phyloP scores from a whole-genome alignment of 2,797 vertebrate species.

The Toxotes lorentzi region DNA sequence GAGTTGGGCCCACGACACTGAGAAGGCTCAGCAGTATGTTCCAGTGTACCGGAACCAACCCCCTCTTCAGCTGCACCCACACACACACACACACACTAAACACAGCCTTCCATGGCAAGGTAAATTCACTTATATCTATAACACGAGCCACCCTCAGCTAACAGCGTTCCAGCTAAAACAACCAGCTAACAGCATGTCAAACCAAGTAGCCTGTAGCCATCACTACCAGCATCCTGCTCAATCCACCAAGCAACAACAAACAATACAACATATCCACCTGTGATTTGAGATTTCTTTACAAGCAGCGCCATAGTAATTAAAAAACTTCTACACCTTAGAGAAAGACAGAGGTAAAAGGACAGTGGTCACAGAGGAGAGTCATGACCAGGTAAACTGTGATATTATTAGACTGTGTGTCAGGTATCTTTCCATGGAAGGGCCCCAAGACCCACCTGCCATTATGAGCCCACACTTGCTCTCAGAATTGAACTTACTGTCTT shows the following conservation, averaged over 20 bases:
- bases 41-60: background rate
- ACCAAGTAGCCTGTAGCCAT: background rate
- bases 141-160: background rate
- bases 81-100: background rate
- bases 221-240: background rate
- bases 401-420: slow-evolving; percentile 17
- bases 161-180: background rate
- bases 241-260: background rate
- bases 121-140: background rate
- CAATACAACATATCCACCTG: too few relatives aligned
- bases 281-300: too few relatives aligned
- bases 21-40: background rate
- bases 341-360: background rate
- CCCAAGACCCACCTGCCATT: slow-evolving; percentile 12
- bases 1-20: background rate
- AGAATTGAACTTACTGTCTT: slow-evolving; percentile 15
- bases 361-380: background rate
- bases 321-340: background rate
- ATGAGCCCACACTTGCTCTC: slow-evolving; percentile 19
- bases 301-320: background rate
- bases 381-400: background rate
- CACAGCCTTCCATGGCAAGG: background rate
- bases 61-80: background rate
- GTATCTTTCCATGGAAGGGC: slow-evolving; percentile 10
- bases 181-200: background rate